These are phyloP conservation scores for Dilophus febrilis DNA, from an alignment of 2,888 invertebrate species.

Conservation along the genomic window DNA sequence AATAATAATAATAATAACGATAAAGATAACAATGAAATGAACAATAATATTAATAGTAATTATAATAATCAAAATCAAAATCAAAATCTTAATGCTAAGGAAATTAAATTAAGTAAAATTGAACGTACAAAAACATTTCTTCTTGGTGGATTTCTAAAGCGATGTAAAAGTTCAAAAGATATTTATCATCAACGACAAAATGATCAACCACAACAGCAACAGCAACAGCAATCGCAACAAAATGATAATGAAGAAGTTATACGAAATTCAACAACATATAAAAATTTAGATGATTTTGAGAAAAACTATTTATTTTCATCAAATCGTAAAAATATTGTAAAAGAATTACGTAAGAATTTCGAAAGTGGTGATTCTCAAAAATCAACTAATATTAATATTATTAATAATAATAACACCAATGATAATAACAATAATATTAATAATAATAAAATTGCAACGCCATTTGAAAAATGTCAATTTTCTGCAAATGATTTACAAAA, in stretches of 20 bases:
- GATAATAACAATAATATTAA: no score
- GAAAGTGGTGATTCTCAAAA: constrained; percentile 5
- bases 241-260: background rate
- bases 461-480: constrained; percentile 8
- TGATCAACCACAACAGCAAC: background rate
- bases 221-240: background rate
- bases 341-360: constrained; percentile 12
- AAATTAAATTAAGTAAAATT: background rate
- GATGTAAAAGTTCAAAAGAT: constrained; percentile 12
- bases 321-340: constrained; percentile 10
- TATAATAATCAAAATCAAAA: no score
- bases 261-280: background rate
- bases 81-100: no score
- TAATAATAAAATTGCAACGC: constrained; percentile 1
- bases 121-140: constrained; percentile 10
- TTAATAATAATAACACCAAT: background rate
- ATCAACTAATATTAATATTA: background rate
- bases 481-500: constrained; percentile 8
- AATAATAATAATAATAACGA: no score
- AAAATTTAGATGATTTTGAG: constrained; percentile 12
- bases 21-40: no score
- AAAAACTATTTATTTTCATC: constrained; percentile 10
- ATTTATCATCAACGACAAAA: constrained; percentile 1
- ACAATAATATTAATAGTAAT: no score
- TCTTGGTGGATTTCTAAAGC: constrained; percentile 9